These are phyloP conservation scores for Beris morrisii DNA, from an alignment of 2,888 invertebrate species.

Conservation along the genomic window DNA sequence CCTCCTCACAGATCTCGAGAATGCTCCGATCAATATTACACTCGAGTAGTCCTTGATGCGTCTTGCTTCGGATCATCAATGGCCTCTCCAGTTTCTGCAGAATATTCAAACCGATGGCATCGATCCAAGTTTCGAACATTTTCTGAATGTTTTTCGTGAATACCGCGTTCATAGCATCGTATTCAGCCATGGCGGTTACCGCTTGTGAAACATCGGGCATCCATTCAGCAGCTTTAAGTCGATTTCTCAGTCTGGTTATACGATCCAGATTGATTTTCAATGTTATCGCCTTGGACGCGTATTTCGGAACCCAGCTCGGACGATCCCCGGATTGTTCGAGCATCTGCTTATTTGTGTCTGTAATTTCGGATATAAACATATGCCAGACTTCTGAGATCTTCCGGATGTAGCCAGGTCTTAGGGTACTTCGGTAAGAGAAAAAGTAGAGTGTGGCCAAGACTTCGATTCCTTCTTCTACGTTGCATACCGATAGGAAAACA, in stretches of 20 bases:
- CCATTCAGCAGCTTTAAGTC: constrained; percentile 76
- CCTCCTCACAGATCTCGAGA: constrained; percentile 71
- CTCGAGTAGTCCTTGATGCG: constrained; percentile 68
- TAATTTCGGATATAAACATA: constrained; percentile 75
- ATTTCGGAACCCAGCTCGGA: constrained; percentile 69
- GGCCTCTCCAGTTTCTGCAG: constrained; percentile 66
- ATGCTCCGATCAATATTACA: constrained; percentile 75
- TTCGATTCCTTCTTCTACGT: constrained; percentile 79
- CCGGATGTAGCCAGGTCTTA: constrained; percentile 69
- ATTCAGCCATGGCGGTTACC: constrained; percentile 63
- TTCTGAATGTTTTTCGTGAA: constrained; percentile 57
- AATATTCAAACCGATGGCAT: constrained; percentile 64
- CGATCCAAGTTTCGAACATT: constrained; percentile 62
- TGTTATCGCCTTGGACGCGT: constrained; percentile 71
- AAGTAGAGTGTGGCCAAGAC: constrained; percentile 76
- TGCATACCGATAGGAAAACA: constrained; percentile 76
- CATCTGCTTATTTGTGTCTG: constrained; percentile 71
- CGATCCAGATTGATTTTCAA: constrained; percentile 69
- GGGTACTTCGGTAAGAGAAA: constrained; percentile 73
- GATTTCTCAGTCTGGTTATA: constrained; percentile 63
- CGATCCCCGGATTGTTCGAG: constrained; percentile 63
- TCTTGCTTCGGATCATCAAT: constrained; percentile 69
- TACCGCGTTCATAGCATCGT: constrained; percentile 45
- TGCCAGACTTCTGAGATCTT: constrained; percentile 71
- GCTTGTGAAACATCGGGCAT: constrained; percentile 73